Evolutionary conservation across 1,140 invertebrate genomes (phyloP).

Genomic region (Steinernema khuongi): DNA sequence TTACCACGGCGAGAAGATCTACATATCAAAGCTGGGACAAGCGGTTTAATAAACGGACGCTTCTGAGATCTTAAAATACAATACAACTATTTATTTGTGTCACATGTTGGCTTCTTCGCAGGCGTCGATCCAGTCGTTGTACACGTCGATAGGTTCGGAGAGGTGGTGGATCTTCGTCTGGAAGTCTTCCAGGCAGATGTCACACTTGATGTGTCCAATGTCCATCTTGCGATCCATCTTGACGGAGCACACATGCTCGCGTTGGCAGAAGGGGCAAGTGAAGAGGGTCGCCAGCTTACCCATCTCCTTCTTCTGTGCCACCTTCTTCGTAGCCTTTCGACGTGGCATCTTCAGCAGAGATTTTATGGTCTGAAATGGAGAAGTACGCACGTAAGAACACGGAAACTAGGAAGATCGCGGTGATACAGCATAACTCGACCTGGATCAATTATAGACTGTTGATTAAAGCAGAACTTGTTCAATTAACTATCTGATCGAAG

Average conservation of each 20-base stretch:
- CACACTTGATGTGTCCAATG: neutral
- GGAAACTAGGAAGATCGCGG: no score
- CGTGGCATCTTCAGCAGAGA: no score
- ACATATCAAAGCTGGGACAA: slow-evolving; percentile 6
- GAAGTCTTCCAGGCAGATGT: neutral
- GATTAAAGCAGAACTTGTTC: no score
- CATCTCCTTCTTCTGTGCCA: neutral
- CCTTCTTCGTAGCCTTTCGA: neutral
- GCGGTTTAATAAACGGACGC: no score
- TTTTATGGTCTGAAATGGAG: no score
- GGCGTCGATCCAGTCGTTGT: neutral
- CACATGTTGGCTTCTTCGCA: neutral
- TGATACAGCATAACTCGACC: no score
- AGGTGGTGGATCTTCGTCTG: neutral
- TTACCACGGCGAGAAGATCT: neutral
- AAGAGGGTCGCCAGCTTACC: neutral
- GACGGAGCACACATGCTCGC: neutral
- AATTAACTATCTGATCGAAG: no score
- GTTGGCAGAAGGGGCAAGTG: neutral
- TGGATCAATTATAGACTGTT: no score
- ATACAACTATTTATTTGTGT: no score
- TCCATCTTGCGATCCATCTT: neutral
- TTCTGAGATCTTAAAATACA: no score
- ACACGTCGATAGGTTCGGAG: neutral
- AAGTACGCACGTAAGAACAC: no score